Evolutionary conservation across 2,113 vertebrate species (phyloP).

Genomic region (Megalops atlanticus): DNA sequence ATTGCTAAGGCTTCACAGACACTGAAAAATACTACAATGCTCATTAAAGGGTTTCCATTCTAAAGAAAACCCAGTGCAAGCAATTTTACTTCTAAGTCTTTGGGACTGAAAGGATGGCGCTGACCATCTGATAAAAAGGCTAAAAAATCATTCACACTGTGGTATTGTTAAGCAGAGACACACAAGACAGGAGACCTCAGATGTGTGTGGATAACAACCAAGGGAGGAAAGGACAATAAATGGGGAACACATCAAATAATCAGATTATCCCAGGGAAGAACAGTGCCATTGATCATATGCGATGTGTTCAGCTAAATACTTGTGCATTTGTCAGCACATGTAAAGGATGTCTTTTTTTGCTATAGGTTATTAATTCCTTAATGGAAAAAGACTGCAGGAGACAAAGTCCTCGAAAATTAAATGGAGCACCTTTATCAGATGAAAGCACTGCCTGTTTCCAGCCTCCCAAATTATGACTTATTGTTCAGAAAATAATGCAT

Average conservation of each 20-base stretch:
- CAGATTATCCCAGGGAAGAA: conserved; percentile 44
- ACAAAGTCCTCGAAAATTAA: conserved; percentile 56
- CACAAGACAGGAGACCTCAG: conserved; percentile 41
- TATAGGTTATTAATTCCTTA: conserved; percentile 59
- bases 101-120: conserved; percentile 12
- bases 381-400: conserved; percentile 53
- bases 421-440: conserved; percentile 51
- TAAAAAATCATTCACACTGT: background rate
- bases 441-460: conserved; percentile 41
- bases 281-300: conserved; percentile 41
- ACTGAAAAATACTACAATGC: conserved; percentile 10
- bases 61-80: background rate
- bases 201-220: conserved; percentile 45
- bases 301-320: conserved; percentile 29
- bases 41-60: conserved; percentile 3
- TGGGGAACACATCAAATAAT: conserved; percentile 41
- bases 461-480: conserved; percentile 59
- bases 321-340: conserved; percentile 40
- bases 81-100: conserved; percentile 1
- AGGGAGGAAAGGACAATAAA: conserved; percentile 32
- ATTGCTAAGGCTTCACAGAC: background rate
- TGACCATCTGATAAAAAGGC: conserved; percentile 55
- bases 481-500: conserved; percentile 63
- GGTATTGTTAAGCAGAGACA: conserved; percentile 45
- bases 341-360: conserved; percentile 33